Base-by-base conservation (phyloP, 2,888 invertebrate genomes). In the Galerucella pusilla region DNA sequence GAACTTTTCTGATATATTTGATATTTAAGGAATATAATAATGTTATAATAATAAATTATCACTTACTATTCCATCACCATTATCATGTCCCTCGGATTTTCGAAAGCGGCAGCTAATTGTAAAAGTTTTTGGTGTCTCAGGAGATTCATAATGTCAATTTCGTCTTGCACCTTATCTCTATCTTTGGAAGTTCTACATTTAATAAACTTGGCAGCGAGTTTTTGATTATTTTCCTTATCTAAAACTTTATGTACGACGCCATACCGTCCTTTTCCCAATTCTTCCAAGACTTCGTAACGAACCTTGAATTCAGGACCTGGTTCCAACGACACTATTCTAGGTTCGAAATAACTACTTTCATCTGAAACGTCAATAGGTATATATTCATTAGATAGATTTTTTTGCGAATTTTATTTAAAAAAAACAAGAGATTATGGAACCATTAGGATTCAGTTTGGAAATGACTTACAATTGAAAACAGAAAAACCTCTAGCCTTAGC, bases 11-110 rank as follows among this genome's bases (percentile, higher is more conserved):
- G 28, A 28, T 28, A 28, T 28, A 28, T 42, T 49, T 49, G 14
- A 5, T 49, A 12, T 14, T 14, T 12, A 4, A 49, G 5, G 6
- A 12, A 5, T 2, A 49, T 6, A 49, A 20, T 20, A 54, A 54
- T 7, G 54, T 2, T 16, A 14, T n/a, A 7, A n/a, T 20, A 57
- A 16, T 28, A 57, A 59, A 12, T 12, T 16, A 71, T 66, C 78
- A 91, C 95, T 93, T 89, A 98, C 97, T 95, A 94, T 90, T 98
- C 97, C 89, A 95, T 95, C 57, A 98, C 92, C 89, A 98, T 93
- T 75, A 96, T 91, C 84, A 94, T 94, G 85, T 95, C 94, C 79
- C 92, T 91, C 46, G 92, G 90, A 79, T 90, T 92, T 82, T 95
- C 94, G 85, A 93, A 97, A 11, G 95, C 95, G 46, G 95, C 95